Evolutionary conservation across 92 coral and sea anemone genomes (phyloP), one percentile per base, ranked within the genome.

Genomic region (Nematostella vectensis): DNA sequence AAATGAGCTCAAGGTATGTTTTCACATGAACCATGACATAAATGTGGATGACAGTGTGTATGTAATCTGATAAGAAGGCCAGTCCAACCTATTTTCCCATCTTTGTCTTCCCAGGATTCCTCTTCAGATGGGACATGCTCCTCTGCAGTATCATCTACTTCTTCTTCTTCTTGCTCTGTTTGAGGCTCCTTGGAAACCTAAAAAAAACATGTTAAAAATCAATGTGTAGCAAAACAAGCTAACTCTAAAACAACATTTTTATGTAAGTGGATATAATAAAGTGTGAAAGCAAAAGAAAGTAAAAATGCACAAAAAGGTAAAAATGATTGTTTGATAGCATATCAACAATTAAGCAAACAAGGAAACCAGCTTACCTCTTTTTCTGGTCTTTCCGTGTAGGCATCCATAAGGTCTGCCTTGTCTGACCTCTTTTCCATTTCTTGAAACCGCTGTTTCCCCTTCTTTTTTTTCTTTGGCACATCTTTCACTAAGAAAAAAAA

Each of bases 31-130:
- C n/a, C n/a, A n/a, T n/a, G n/a, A n/a, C n/a, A n/a, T n/a, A n/a
- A n/a, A n/a, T n/a, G n/a, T n/a, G n/a, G n/a, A n/a, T n/a, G n/a
- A n/a, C n/a, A n/a, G n/a, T n/a, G n/a, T n/a, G n/a, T n/a, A n/a
- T n/a, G n/a, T n/a, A n/a, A n/a, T n/a, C n/a, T n/a, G n/a, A n/a
- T n/a, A n/a, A n/a, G n/a, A n/a, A n/a, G n/a, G n/a, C n/a, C n/a
- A n/a, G n/a, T n/a, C n/a, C n/a, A 82, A 29, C 59, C 69, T 48
- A 63, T 58, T 31, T 70, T 60, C 25, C 77, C 84, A 40, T 88
- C 98, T 54, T 91, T 91, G 47, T 81, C 95, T 57, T 91, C 98
- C 98, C 98, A 91, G 15, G 95, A 85, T 29, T 91, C 94, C 12
- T 91, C 98, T n/a, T 85, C 98, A 12, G 82, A 59, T 10, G 70